Conservation (phyloP, 2,888 invertebrate species). For the Oscheius onirici region DNA sequence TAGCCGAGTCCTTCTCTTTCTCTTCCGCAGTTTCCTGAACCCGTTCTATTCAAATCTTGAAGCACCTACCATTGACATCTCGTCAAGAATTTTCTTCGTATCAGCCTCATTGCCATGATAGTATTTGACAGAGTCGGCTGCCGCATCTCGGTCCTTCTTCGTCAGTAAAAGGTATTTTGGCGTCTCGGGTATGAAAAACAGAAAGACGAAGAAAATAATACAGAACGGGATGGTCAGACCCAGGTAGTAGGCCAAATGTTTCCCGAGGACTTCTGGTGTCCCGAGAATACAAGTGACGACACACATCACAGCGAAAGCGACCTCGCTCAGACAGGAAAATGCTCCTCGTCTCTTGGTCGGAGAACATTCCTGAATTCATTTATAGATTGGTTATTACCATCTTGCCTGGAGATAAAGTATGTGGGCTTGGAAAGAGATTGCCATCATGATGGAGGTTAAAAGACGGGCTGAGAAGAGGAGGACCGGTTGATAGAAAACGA, state of each 20-base stretch:
- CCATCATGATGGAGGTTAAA: slow-evolving; percentile 57
- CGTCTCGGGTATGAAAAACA: slow-evolving; percentile 59
- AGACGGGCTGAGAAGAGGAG: slow-evolving; percentile 51
- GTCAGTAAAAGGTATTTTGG: slow-evolving; percentile 59
- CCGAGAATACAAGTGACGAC: slow-evolving; percentile 56
- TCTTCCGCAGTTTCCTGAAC: slow-evolving; percentile 52
- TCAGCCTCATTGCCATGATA: slow-evolving; percentile 55
- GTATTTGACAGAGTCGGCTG: slow-evolving; percentile 48
- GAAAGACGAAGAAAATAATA: slow-evolving; percentile 43
- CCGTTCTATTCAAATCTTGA: not conserved
- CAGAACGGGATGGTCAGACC: slow-evolving; percentile 52
- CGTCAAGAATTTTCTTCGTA: slow-evolving; percentile 47
- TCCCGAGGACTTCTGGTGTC: slow-evolving; percentile 51
- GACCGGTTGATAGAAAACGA: slow-evolving; percentile 47
- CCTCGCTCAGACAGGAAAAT: slow-evolving; percentile 56
- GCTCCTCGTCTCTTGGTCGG: slow-evolving; percentile 59
- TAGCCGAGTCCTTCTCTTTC: slow-evolving; percentile 23
- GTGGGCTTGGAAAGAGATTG: slow-evolving; percentile 59
- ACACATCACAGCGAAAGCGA: slow-evolving; percentile 54
- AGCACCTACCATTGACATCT: slow-evolving; percentile 44
- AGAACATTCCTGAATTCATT: slow-evolving; percentile 54
- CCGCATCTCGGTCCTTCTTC: slow-evolving; percentile 36
- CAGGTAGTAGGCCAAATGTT: slow-evolving; percentile 48
- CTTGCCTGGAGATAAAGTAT: slow-evolving; percentile 58
- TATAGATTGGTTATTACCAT: not conserved